Conservation (phyloP, 2,113 vertebrate species). For the Centropus unirufus region DNA sequence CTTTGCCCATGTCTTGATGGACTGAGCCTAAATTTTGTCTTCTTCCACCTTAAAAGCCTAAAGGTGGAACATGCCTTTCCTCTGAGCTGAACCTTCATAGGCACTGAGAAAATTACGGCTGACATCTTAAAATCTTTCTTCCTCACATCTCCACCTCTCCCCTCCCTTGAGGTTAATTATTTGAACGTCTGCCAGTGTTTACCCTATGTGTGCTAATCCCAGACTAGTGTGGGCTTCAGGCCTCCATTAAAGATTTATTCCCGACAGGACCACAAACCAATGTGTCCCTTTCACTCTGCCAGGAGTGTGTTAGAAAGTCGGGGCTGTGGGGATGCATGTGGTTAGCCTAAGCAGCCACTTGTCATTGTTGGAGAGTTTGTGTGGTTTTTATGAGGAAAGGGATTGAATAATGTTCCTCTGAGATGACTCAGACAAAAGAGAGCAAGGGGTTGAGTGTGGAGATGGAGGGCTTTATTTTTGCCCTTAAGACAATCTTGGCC, state of each 20-base stretch:
- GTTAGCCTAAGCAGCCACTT: slow-evolving; percentile 71
- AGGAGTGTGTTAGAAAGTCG: slow-evolving; percentile 21
- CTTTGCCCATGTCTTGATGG: not conserved
- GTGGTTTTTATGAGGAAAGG: slow-evolving; percentile 61
- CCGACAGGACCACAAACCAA: slow-evolving; percentile 17
- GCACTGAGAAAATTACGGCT: not conserved
- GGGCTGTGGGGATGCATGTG: slow-evolving; percentile 65
- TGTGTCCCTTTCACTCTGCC: slow-evolving; percentile 59
- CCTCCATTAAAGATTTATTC: not conserved
- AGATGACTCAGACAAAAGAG: not conserved
- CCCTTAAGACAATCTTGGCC: not conserved
- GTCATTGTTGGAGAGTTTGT: slow-evolving; percentile 53
- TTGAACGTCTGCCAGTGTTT: slow-evolving; percentile 21
- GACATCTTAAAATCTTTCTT: not conserved
- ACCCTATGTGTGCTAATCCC: not conserved
- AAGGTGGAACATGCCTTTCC: not conserved
- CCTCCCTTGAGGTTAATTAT: not conserved
- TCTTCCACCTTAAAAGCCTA: not conserved
- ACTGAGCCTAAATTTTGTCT: not conserved
- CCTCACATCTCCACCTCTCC: not conserved
- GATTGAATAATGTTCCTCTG: slow-evolving; percentile 6
- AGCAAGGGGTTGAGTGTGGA: not conserved
- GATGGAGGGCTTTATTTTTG: not conserved
- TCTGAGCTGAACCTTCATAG: not conserved
- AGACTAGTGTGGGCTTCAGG: not conserved